Conservation (phyloP, 2,113 vertebrate species). For the Hippotragus niger region DNA sequence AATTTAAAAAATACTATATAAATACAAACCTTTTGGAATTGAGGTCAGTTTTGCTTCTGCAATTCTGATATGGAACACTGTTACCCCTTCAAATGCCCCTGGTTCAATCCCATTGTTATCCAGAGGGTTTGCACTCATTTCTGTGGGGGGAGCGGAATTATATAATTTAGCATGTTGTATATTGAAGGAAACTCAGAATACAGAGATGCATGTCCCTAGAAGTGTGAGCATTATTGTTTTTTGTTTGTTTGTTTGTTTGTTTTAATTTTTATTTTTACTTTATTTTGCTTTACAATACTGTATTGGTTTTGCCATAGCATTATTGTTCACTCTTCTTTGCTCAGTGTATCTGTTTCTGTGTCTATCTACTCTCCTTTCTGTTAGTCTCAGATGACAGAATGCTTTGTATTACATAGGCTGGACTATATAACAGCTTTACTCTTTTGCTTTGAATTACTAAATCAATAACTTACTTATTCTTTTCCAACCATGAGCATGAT, state of each 20-base stretch:
- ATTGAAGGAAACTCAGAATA: not conserved
- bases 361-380: not conserved
- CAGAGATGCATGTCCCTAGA: not conserved
- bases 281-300: too few species aligned
- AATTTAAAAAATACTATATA: not conserved
- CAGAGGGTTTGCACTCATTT: conserved; percentile 97
- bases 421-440: not conserved
- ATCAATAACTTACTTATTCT: not conserved
- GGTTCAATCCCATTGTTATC: conserved; percentile 91
- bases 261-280: too few species aligned
- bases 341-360: not conserved
- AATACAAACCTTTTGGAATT: conserved; percentile 92
- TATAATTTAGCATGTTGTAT: not conserved
- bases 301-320: not conserved
- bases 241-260: too few species aligned
- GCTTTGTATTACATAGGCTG: not conserved
- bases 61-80: conserved; percentile 93
- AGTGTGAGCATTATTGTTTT: not conserved
- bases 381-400: not conserved
- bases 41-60: conserved; percentile 94
- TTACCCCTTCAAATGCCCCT: conserved; percentile 93
- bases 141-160: conserved; percentile 76
- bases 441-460: conserved; percentile 27
- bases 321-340: not conserved
- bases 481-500: not conserved